These are phyloP conservation scores for Atherix ibis DNA, from an alignment of 2,888 invertebrate species.

Conservation along the genomic window DNA sequence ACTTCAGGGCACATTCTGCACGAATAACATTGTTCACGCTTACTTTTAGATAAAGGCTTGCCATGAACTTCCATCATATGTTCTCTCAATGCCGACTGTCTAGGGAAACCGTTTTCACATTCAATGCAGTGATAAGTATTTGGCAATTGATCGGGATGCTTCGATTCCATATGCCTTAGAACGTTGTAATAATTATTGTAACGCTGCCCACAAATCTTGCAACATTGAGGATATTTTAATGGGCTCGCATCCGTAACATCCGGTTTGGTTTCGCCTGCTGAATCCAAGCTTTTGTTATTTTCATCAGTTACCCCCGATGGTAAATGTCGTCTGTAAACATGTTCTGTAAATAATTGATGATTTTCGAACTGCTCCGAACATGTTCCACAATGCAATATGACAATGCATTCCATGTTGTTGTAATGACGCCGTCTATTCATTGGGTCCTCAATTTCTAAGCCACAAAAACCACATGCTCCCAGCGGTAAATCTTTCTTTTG, in stretches of 20 bases:
- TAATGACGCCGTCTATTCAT: slow-evolving; percentile 30
- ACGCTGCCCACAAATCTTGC: slow-evolving; percentile 31
- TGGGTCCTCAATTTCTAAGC: slow-evolving; percentile 28
- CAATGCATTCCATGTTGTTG: slow-evolving; percentile 33
- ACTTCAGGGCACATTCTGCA: slow-evolving; percentile 9
- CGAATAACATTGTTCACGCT: slow-evolving; percentile 13
- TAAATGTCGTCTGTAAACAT: slow-evolving; percentile 31
- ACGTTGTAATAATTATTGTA: slow-evolving; percentile 34
- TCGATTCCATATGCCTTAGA: slow-evolving; percentile 32
- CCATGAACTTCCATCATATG: slow-evolving; percentile 30
- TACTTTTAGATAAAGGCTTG: slow-evolving; percentile 14
- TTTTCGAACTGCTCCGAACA: slow-evolving; percentile 30
- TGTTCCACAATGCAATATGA: slow-evolving; percentile 29
- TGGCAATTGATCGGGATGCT: slow-evolving; percentile 32
- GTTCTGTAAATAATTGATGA: slow-evolving; percentile 30
- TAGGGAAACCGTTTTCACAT: slow-evolving; percentile 29
- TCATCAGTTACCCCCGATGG: slow-evolving; percentile 15
- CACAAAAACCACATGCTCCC: slow-evolving; percentile 30
- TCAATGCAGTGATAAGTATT: slow-evolving; percentile 31
- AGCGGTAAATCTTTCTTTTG: slow-evolving; percentile 28
- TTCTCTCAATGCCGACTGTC: slow-evolving; percentile 30
- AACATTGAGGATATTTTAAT: slow-evolving; percentile 23
- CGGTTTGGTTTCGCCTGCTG: not conserved
- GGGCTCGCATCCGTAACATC: not conserved
- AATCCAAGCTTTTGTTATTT: slow-evolving; percentile 7